phyloP scores from a whole-genome alignment of 2,888 invertebrate genomes.

The Leucozona laternaria region DNA sequence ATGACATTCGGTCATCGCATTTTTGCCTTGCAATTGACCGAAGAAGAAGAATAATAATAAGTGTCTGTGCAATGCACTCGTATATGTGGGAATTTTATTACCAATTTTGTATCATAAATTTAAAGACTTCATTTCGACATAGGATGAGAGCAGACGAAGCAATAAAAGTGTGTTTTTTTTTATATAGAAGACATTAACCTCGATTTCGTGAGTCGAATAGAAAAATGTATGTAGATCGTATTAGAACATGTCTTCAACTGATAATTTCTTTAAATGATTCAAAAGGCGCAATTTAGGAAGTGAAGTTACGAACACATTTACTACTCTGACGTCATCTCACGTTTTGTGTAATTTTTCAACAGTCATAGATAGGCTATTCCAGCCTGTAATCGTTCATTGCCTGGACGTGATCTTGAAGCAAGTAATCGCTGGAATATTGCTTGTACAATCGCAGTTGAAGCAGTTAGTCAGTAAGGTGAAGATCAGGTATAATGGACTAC shows the following conservation, averaged over 20 bases:
- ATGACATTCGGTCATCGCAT: slow-evolving; percentile 38
- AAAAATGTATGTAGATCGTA: background rate
- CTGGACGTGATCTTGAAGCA: too few species aligned
- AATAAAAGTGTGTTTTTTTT: slow-evolving; percentile 9
- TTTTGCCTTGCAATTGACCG: slow-evolving; percentile 40
- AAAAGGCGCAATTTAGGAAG: background rate
- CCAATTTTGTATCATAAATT: slow-evolving; percentile 14
- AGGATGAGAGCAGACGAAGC: background rate
- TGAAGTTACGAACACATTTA: background rate
- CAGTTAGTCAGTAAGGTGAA: too few species aligned
- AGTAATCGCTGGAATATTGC: too few species aligned
- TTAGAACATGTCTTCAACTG: background rate
- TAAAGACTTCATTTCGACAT: background rate
- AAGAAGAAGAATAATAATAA: slow-evolving; percentile 1
- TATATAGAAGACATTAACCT: slow-evolving; percentile 26
- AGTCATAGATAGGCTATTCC: too few species aligned
- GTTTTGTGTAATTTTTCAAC: background rate
- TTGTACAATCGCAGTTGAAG: too few species aligned
- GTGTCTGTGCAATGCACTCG: background rate
- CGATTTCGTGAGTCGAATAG: background rate
- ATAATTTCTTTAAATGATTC: background rate
- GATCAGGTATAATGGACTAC: too few species aligned
- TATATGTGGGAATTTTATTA: slow-evolving; percentile 21
- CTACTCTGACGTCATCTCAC: background rate
- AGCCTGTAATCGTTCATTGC: too few species aligned